Conservation (phyloP, 2,797 vertebrate species). For the Rhinoraja longicauda region DNA sequence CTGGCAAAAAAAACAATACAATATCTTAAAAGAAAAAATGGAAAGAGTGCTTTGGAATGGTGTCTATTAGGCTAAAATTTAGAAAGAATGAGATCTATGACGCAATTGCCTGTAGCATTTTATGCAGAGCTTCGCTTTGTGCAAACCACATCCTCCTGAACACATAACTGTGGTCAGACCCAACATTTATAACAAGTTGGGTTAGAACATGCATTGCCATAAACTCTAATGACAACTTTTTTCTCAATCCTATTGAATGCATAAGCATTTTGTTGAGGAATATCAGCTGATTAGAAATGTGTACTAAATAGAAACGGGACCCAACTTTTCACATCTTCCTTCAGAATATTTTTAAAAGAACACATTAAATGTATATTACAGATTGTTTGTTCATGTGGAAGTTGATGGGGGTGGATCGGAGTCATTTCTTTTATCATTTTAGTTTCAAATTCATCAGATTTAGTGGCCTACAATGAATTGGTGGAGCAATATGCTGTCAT, state of each 20-base stretch:
- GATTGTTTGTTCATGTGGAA: background rate
- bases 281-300: background rate
- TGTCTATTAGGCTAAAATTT: background rate
- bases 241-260: background rate
- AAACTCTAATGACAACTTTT: background rate
- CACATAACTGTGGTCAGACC: background rate
- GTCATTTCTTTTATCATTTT: constrained; percentile 1
- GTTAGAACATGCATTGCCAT: background rate
- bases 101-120: background rate
- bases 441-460: constrained; percentile 10
- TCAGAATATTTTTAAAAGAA: background rate
- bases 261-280: constrained; percentile 12
- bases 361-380: background rate
- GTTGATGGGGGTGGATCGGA: background rate
- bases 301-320: constrained; percentile 5
- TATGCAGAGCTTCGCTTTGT: background rate
- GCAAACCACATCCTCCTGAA: constrained; percentile 18
- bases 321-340: background rate
- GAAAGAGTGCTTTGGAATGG: background rate
- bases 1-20: background rate
- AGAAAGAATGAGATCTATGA: background rate
- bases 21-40: background rate
- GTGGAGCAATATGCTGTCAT: background rate
- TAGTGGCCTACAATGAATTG: background rate
- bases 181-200: background rate